Percentiles rank a stretch among this genome's conserved stretches.
Conservation (phyloP, 2,113 vertebrate genomes). For the Pelmatolapia mariae region DNA sequence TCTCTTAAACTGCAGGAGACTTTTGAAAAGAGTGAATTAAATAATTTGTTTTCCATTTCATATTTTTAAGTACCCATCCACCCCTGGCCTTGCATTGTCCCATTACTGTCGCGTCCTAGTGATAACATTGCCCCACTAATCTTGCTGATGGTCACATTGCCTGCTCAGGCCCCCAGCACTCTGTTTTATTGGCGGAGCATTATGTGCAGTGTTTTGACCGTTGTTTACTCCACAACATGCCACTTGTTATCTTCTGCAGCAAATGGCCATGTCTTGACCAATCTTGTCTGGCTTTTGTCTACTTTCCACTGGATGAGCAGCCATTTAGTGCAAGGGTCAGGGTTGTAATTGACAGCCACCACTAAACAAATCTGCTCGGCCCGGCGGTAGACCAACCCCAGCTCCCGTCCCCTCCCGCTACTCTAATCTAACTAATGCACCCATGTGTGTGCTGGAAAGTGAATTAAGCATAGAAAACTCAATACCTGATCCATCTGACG, state of each 20-base stretch:
- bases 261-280: slow-evolving; percentile 66
- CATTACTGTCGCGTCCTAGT: slow-evolving; percentile 23
- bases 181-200: slow-evolving; percentile 60
- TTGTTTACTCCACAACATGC: slow-evolving; percentile 62
- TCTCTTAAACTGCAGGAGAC: slow-evolving; percentile 44
- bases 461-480: slow-evolving; percentile 78
- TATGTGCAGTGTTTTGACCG: slow-evolving; percentile 34
- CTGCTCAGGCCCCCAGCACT: slow-evolving; percentile 53
- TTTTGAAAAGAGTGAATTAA: slow-evolving; percentile 48
- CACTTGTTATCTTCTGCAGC: slow-evolving; percentile 64
- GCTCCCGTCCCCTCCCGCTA: slow-evolving; percentile 33
- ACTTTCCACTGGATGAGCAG: slow-evolving; percentile 52
- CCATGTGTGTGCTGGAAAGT: slow-evolving; percentile 76
- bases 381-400: slow-evolving; percentile 42
- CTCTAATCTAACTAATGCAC: slow-evolving; percentile 80
- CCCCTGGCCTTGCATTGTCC: not conserved
- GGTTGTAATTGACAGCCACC: slow-evolving; percentile 77
- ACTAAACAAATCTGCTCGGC: slow-evolving; percentile 74
- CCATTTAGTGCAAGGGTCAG: slow-evolving; percentile 72
- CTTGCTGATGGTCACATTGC: slow-evolving; percentile 51
- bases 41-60: slow-evolving; percentile 51
- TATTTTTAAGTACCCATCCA: slow-evolving; percentile 50
- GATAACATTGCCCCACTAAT: slow-evolving; percentile 52
- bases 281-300: slow-evolving; percentile 68
- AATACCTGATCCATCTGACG: slow-evolving; percentile 77